These are phyloP conservation scores for Globodera ellingtonae DNA, from an alignment of 1,140 invertebrate genomes.

Conservation along the genomic window DNA sequence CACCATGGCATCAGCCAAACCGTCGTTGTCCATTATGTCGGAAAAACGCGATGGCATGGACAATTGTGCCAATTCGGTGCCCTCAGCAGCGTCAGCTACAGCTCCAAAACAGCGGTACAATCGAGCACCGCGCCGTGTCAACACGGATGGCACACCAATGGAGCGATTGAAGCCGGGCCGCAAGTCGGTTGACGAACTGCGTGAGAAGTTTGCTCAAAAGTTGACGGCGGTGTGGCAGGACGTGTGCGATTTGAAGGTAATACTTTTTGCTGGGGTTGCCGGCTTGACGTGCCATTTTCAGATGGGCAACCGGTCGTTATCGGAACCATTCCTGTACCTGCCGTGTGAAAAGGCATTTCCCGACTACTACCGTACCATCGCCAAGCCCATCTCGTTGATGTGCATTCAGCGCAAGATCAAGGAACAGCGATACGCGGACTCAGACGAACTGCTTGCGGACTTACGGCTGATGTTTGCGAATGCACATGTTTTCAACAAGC, in stretches of 20 bases:
- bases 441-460: constrained; percentile 86
- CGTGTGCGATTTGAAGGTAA: constrained; percentile 49
- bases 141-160: constrained; percentile 13
- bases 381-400: constrained; percentile 94
- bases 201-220: constrained; percentile 44
- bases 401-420: constrained; percentile 86
- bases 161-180: constrained; percentile 52
- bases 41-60: neutral
- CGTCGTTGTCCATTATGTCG: neutral
- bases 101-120: constrained; percentile 15
- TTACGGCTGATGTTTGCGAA: constrained; percentile 87
- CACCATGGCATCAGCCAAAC: neutral
- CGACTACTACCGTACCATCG: constrained; percentile 96
- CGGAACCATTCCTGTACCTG: constrained; percentile 91
- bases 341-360: constrained; percentile 90
- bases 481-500: constrained; percentile 92
- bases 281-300: constrained; percentile 61
- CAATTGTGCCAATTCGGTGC: neutral
- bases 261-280: neutral
- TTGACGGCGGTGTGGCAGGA: constrained; percentile 52
- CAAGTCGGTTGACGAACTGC: constrained; percentile 53
- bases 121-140: neutral
- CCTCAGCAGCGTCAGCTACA: neutral
- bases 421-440: constrained; percentile 75
- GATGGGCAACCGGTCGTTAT: constrained; percentile 83